A percentile compares a stretch with the other conserved stretches of the same genome.
Evolutionary conservation across 2,888 invertebrate genomes (phyloP).

Genomic region (Neria commutata): DNA sequence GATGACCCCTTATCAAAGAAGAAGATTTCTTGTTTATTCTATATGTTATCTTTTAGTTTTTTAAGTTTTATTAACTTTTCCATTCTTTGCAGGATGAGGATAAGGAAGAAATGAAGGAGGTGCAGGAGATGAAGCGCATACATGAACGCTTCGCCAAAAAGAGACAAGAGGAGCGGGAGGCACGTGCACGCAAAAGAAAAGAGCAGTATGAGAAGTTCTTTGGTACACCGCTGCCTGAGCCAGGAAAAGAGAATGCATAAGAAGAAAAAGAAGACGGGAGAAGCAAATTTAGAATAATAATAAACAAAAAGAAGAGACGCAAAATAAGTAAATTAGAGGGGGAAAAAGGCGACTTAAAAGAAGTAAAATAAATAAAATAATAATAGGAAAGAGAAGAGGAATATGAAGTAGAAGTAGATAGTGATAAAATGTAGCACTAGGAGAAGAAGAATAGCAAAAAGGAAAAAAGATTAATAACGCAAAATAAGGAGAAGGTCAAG

Average conservation of each 20-base stretch:
- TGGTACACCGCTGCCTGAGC: slow-evolving; percentile 36
- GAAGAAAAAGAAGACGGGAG: neutral
- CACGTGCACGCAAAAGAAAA: slow-evolving; percentile 45
- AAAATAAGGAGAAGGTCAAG: neutral
- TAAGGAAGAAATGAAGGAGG: slow-evolving; percentile 93
- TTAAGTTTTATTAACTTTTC: neutral
- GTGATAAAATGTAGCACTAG: neutral
- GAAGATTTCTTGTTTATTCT: neutral
- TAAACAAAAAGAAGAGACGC: neutral
- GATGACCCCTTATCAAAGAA: too few species aligned
- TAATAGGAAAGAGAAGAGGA: neutral
- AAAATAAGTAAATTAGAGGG: neutral
- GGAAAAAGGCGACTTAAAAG: neutral
- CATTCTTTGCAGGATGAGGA: slow-evolving; percentile 76
- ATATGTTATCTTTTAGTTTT: slow-evolving; percentile 6
- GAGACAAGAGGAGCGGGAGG: slow-evolving; percentile 63
- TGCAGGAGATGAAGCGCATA: slow-evolving; percentile 86
- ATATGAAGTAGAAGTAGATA: neutral
- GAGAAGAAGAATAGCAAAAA: neutral
- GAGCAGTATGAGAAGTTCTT: slow-evolving; percentile 55
- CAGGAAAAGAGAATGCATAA: neutral
- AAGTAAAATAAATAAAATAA: neutral
- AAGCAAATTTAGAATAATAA: neutral
- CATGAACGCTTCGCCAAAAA: slow-evolving; percentile 81
- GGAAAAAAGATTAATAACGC: neutral